Evolutionary conservation across 2,888 invertebrate genomes (phyloP), one percentile per base, ranked within the genome.

Genomic region (Plutella xylostella): DNA sequence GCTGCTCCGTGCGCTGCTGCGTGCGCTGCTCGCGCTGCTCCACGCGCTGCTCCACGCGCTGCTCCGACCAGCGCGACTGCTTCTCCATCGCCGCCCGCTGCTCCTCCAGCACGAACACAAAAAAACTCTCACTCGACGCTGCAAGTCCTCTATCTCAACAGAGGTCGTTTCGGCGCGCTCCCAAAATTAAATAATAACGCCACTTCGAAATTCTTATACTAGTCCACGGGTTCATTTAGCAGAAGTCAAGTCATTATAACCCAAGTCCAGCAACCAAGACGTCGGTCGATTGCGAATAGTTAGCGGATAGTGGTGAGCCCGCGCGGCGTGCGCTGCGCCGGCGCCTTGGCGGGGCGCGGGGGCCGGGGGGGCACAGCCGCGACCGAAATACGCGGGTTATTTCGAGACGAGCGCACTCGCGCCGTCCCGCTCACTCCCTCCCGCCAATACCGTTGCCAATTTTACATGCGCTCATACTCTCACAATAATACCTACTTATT

Each of bases 201-300:
- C 78, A 80, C 79, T 78, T 70, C 70, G 71, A 73, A 63, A 71
- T 77, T 79, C 78, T 78, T 68, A 72, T 74, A 72, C 66, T 73
- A 78, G 79, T 82, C 72, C 83, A 83, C 84, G 83, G 83, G 80
- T 82, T 85, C 83, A 83, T 83, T 84, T 88, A 88, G 89, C 88
- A 89, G 88, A 88, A 90, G 88, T 88, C 84, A 90, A 89, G 89
- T 90, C 90, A 90, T 90, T 87, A 87, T 89, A 87, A 77, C 88
- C 88, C 87, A 88, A 88, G 85, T 85, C 86, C 85, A 82, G 89
- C 85, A 82, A 88, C 89, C 91, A 92, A 93, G 92, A 92, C 92
- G 93, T 93, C 92, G 92, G 91, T 93, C 92, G 93, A 92, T 92
- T 92, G 91, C 91, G 90, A 91, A 91, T 91, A 89, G 91, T 89